Evolutionary conservation across 2,113 vertebrate genomes (phyloP).

Genomic region (pig (Sus scrofa)): DNA sequence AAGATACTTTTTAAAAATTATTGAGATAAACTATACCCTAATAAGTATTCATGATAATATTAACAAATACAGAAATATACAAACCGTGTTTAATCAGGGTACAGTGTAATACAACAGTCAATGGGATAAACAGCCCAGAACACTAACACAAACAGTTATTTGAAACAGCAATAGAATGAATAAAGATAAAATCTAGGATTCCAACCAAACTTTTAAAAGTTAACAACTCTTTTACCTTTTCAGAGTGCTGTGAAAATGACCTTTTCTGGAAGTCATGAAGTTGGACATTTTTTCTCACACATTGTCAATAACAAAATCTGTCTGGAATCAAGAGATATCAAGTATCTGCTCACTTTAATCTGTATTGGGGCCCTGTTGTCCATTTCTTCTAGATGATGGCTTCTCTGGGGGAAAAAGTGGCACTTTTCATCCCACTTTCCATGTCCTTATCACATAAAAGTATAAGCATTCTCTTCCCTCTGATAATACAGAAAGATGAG

Average conservation of each 20-base stretch:
- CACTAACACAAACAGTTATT: not conserved
- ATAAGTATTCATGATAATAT: not conserved
- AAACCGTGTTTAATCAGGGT: not conserved
- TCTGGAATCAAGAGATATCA: conserved; percentile 35
- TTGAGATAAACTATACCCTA: not conserved
- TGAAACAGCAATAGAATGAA: conserved; percentile 35
- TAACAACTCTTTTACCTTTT: conserved; percentile 1
- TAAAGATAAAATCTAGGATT: not conserved
- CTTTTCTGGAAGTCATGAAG: conserved; percentile 35
- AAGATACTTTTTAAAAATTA: not conserved
- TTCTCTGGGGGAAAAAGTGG: not conserved
- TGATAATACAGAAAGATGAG: not conserved
- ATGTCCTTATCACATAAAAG: not conserved
- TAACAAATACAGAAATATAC: not conserved
- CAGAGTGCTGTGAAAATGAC: conserved; percentile 1
- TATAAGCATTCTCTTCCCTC: not conserved
- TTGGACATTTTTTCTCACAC: not conserved
- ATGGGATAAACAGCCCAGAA: not conserved
- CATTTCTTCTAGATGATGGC: not conserved
- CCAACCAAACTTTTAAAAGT: not conserved
- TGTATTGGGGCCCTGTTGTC: not conserved
- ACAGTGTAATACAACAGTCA: not conserved
- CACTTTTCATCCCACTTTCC: not conserved
- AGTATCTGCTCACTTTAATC: not conserved
- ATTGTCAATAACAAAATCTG: not conserved